A percentile compares a stretch with the other conserved stretches of the same genome.
These are phyloP conservation scores for Ptilodon capucinus DNA, from an alignment of 2,888 invertebrate genomes.

Conservation along the genomic window DNA sequence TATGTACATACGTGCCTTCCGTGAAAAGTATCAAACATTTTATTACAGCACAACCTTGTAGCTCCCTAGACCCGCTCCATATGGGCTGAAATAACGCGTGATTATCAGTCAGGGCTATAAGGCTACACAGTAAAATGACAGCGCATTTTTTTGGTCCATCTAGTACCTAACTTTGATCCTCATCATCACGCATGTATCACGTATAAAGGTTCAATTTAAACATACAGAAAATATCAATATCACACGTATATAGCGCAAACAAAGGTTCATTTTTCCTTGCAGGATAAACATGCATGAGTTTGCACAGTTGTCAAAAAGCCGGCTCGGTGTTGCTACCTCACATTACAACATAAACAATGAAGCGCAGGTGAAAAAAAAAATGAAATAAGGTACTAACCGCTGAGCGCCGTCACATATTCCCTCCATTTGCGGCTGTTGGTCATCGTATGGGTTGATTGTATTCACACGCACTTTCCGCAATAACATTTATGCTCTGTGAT, in stretches of 20 bases:
- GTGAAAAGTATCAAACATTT: background rate
- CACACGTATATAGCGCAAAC: no score
- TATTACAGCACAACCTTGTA: background rate
- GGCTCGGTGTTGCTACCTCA: conserved; percentile 30
- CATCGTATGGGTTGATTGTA: conserved; percentile 60
- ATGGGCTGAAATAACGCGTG: no score
- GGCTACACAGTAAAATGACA: no score
- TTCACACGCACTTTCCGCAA: conserved; percentile 55
- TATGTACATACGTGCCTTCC: background rate
- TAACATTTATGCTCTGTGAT: conserved; percentile 71
- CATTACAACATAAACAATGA: conserved; percentile 7
- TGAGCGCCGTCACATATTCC: conserved; percentile 76
- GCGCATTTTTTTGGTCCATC: no score
- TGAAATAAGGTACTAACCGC: conserved; percentile 65
- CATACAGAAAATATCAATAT: background rate
- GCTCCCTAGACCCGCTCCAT: background rate
- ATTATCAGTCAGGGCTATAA: no score
- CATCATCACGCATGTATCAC: no score
- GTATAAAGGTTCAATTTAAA: background rate
- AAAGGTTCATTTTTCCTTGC: background rate
- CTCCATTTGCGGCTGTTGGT: conserved; percentile 73
- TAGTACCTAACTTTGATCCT: no score
- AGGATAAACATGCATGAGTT: conserved; percentile 1
- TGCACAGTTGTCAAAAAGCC: conserved; percentile 19
- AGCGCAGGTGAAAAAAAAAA: conserved; percentile 28